Evolutionary conservation across 1,140 invertebrate species (phyloP).

Genomic region (Whitmania pigra): DNA sequence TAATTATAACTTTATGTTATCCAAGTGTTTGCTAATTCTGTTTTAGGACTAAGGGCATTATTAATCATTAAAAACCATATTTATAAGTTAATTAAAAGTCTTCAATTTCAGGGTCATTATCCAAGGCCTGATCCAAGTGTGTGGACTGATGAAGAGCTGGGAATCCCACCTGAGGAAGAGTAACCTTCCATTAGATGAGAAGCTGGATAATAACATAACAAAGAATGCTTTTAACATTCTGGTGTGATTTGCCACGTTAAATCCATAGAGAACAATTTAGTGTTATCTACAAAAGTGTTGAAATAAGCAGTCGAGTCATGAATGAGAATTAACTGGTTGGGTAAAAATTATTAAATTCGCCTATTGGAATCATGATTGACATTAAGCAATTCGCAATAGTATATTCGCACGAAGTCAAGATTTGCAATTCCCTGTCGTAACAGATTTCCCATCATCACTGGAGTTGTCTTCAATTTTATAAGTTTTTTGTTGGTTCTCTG

Average conservation of each 20-base stretch:
- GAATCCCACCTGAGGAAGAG: neutral
- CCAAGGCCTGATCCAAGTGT: neutral
- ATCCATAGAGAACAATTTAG: neutral
- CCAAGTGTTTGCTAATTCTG: too few species aligned
- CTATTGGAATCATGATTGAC: neutral
- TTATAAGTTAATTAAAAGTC: neutral
- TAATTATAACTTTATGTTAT: neutral
- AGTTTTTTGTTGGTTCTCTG: neutral
- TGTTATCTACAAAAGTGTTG: neutral
- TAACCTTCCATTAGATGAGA: neutral
- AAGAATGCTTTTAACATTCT: neutral
- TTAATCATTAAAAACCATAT: too few species aligned
- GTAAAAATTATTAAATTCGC: neutral
- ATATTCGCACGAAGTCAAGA: neutral
- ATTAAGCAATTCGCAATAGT: neutral
- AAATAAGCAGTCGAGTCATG: neutral
- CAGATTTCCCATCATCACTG: too few species aligned
- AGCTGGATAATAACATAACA: neutral
- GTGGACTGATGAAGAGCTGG: constrained; percentile 11
- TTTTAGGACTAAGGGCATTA: too few species aligned
- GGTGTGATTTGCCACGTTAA: neutral
- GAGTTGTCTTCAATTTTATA: too few species aligned
- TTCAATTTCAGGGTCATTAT: neutral
- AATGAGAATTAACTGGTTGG: neutral
- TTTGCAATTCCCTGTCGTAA: neutral